Conservation (phyloP, 2,888 invertebrate species). For the Parnassius glacialis region DNA sequence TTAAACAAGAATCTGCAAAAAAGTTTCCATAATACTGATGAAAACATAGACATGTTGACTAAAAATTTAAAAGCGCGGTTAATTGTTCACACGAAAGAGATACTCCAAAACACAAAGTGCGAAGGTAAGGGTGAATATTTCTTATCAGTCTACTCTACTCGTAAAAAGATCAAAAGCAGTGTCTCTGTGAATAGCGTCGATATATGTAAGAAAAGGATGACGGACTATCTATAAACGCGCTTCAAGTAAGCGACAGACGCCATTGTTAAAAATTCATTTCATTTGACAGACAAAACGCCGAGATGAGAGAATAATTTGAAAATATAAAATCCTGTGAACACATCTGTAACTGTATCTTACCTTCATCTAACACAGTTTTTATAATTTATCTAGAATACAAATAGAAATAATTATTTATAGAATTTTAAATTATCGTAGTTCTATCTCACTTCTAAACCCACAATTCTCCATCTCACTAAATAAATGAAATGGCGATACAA, state of each 20-base stretch:
- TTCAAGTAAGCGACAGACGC: slow-evolving; percentile 71
- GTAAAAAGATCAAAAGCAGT: slow-evolving; percentile 76
- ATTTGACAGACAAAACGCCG: slow-evolving; percentile 37
- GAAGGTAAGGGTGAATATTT: slow-evolving; percentile 78
- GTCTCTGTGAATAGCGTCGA: slow-evolving; percentile 73
- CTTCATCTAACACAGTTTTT: background rate
- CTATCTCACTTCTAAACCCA: slow-evolving; percentile 76
- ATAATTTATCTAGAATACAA: slow-evolving; percentile 14
- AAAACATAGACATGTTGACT: slow-evolving; percentile 24
- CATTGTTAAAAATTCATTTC: slow-evolving; percentile 56
- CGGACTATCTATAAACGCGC: slow-evolving; percentile 73
- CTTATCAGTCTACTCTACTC: slow-evolving; percentile 76
- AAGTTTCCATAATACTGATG: slow-evolving; percentile 2
- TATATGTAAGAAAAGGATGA: slow-evolving; percentile 81
- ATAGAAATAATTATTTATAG: slow-evolving; percentile 10
- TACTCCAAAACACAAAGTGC: slow-evolving; percentile 71
- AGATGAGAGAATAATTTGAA: slow-evolving; percentile 15
- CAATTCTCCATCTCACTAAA: slow-evolving; percentile 77
- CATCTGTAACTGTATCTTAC: slow-evolving; percentile 4
- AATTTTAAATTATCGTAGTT: slow-evolving; percentile 54
- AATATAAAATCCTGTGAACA: slow-evolving; percentile 1
- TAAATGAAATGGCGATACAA: slow-evolving; percentile 81
- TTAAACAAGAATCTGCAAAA: slow-evolving; percentile 24
- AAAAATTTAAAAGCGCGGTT: slow-evolving; percentile 66
- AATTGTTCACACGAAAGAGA: slow-evolving; percentile 63